Base-by-base conservation (phyloP, 64 coral and sea anemone species). In the Actinia equina region DNA sequence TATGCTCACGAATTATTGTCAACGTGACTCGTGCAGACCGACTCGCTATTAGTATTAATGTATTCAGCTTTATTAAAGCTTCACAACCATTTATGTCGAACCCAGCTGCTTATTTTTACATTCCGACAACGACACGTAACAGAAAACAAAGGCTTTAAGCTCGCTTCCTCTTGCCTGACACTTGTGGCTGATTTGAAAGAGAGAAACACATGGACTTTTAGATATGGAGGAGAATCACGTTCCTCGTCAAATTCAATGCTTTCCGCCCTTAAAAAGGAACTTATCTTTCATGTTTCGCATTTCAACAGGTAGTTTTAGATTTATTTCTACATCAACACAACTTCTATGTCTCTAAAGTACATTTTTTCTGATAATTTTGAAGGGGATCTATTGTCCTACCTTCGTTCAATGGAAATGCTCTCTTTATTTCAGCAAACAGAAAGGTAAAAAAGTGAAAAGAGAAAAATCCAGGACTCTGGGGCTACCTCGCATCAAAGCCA, bases 391-490 rank as follows among this genome's bases (percentile, higher is more conserved):
- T 42, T 74, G 26, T 74, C 13, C n/a, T 37, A 1, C 10, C 9
- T 74, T 74, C 41, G 69, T 74, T 74, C 69, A 74, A 37, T 30
- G 69, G 69, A 81, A 44, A 52, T 49, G 8, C 45, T 81, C 41
- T 52, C 78, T 81, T 85, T 45, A 23, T 78, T 77, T 82, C 13
- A 26, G 10, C 43, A 98, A 92, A 64, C 84, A 87, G 45, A 98
- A 95, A 76, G 93, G 96, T 17, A 98, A 98, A 69, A 98, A 98
- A 71, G 85, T 94, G 3, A 98, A 98, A 26, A 94, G 93, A 22
- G 96, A 98, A 59, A 98, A 98, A 43, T 94, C 96, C 43, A 87
- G 91, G 18, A 83, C 81, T 5, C 88, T 94, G 6, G 79, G 86
- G 9, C 61, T 91, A 26, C 83, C 77, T 37, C 87, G 89, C 2